Percentiles rank a stretch among this genome's conserved stretches.
Evolutionary conservation across 2,888 invertebrate genomes (phyloP).

Genomic region (Cenopis cana): DNA sequence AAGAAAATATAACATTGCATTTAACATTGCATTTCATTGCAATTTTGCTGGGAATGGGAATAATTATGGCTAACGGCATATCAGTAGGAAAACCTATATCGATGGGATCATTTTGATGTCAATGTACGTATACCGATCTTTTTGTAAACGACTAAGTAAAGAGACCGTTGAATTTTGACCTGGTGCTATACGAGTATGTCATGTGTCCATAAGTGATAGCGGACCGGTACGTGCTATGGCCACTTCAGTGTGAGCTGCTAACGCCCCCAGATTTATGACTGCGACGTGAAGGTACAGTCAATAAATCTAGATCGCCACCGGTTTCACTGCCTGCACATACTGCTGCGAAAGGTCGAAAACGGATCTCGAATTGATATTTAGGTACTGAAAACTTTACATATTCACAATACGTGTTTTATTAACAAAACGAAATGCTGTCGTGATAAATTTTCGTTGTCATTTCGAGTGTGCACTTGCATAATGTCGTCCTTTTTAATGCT

Average conservation of each 20-base stretch:
- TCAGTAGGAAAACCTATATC: too few relatives aligned
- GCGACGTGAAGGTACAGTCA: slow-evolving; percentile 64
- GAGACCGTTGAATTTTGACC: slow-evolving; percentile 9
- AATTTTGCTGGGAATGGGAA: too few relatives aligned
- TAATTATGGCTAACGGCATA: too few relatives aligned
- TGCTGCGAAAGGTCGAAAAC: slow-evolving; percentile 14
- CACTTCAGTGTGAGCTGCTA: slow-evolving; percentile 63
- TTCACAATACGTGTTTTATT: not conserved
- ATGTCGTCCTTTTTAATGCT: too few relatives aligned
- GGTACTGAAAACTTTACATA: not conserved
- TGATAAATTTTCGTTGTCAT: too few relatives aligned
- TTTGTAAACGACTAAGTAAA: not conserved
- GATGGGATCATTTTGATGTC: too few relatives aligned
- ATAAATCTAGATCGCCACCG: slow-evolving; percentile 55
- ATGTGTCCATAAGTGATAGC: slow-evolving; percentile 65
- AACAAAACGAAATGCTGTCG: not conserved
- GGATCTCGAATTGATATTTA: not conserved
- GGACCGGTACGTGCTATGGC: slow-evolving; percentile 59
- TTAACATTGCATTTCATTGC: too few relatives aligned
- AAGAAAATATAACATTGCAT: too few relatives aligned
- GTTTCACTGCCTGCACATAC: slow-evolving; percentile 23
- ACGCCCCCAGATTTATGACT: slow-evolving; percentile 64
- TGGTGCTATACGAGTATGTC: slow-evolving; percentile 57
- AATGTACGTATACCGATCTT: not conserved
- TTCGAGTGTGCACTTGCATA: too few relatives aligned